Evolutionary conservation across 2,888 invertebrate genomes (phyloP).

Genomic region (Odontocerum albicorne): DNA sequence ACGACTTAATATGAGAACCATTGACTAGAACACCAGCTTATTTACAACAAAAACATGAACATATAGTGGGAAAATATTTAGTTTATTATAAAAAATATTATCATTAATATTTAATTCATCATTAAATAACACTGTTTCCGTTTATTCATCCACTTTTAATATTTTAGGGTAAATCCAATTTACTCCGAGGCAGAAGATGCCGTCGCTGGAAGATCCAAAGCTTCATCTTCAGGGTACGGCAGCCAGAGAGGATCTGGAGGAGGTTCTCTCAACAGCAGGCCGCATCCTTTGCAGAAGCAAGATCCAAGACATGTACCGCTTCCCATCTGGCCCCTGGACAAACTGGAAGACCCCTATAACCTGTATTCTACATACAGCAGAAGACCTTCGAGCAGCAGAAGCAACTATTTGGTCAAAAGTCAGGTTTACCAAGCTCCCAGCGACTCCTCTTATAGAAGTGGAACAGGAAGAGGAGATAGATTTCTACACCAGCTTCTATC

Average conservation of each 20-base stretch:
- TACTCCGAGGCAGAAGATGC: conserved; percentile 34
- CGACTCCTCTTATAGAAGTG: conserved; percentile 25
- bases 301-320: conserved; percentile 21
- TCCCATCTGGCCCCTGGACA: conserved; percentile 26
- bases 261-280: conserved; percentile 30
- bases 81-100: too few species aligned
- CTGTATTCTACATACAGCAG: conserved; percentile 30
- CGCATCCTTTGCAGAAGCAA: conserved; percentile 16
- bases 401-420: conserved; percentile 18
- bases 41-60: too few species aligned
- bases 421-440: conserved; percentile 25
- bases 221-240: conserved; percentile 35
- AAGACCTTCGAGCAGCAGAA: conserved; percentile 14
- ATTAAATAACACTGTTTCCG: too few species aligned
- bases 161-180: conserved; percentile 35
- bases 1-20: too few species aligned
- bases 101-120: too few species aligned
- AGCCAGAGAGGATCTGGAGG: conserved; percentile 35
- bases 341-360: conserved; percentile 31
- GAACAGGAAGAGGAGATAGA: conserved; percentile 17
- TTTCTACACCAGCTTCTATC: conserved; percentile 13
- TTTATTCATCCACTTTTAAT: too few species aligned
- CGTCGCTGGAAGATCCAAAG: conserved; percentile 34
- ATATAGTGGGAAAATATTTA: too few species aligned
- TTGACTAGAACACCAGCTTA: too few species aligned